A percentile compares a stretch with the other conserved stretches of the same genome.
Evolutionary conservation across 1,140 invertebrate genomes (phyloP).

Genomic region (Lasaia peninsularis): DNA sequence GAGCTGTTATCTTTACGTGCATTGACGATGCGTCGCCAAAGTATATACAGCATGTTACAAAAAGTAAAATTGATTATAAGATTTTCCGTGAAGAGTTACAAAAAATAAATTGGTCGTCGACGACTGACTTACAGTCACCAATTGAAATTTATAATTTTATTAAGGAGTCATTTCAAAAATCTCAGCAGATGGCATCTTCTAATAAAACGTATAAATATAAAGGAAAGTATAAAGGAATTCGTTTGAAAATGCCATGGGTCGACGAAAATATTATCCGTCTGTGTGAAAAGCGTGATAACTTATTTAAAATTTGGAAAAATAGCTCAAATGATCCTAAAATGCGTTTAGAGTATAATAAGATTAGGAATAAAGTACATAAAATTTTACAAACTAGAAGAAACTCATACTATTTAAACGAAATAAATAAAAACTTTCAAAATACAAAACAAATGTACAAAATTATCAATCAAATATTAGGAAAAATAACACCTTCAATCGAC

Average conservation of each 20-base stretch:
- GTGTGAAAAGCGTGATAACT: conserved; percentile 32
- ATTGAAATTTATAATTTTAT: conserved; percentile 28
- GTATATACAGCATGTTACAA: conserved; percentile 30
- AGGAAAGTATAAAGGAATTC: conserved; percentile 10
- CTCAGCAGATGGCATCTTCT: conserved; percentile 16
- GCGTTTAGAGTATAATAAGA: conserved; percentile 34
- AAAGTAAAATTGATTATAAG: conserved; percentile 25
- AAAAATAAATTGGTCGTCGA: conserved; percentile 24
- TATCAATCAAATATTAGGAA: conserved; percentile 34
- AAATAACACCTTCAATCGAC: conserved; percentile 31
- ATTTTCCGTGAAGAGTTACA: conserved; percentile 26
- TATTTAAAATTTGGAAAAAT: conserved; percentile 32
- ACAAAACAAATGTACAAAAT: conserved; percentile 33
- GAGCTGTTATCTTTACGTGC: conserved; percentile 28
- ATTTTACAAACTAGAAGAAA: conserved; percentile 31
- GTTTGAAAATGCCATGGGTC: conserved; percentile 33
- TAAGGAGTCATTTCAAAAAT: conserved; percentile 22
- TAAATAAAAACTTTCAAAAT: conserved; percentile 31
- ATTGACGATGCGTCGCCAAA: not conserved
- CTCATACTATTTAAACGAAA: conserved; percentile 30
- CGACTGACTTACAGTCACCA: conserved; percentile 6
- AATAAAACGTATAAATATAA: conserved; percentile 14
- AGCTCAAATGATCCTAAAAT: conserved; percentile 20
- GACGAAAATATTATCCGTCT: conserved; percentile 26
- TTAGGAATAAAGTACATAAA: conserved; percentile 36